Conservation (phyloP, 1,140 invertebrate genomes). For the Ceratoteleas bidentatus region DNA sequence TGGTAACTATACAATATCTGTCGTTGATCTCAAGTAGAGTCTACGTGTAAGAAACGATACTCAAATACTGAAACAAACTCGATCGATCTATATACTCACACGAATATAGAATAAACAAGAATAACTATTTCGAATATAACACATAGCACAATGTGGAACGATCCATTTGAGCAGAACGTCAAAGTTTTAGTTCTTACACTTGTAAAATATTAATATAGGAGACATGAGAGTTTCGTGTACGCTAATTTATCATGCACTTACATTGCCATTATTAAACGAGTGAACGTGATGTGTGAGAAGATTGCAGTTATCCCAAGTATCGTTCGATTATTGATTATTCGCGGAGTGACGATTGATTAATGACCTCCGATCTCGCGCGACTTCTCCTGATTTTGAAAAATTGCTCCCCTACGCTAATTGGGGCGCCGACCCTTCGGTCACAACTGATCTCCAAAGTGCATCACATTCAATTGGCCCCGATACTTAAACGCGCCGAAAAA, state of each 20-base stretch:
- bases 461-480: background rate
- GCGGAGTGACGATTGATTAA: slow-evolving; percentile 16
- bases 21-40: background rate
- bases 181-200: background rate
- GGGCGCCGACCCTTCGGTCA: background rate
- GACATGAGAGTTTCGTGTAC: slow-evolving; percentile 13
- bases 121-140: slow-evolving; percentile 3
- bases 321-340: slow-evolving; percentile 26
- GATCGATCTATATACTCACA: background rate
- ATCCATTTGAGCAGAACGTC: slow-evolving; percentile 1
- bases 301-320: slow-evolving; percentile 35
- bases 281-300: slow-evolving; percentile 20
- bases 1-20: background rate
- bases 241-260: slow-evolving; percentile 49
- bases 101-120: background rate
- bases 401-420: slow-evolving; percentile 5
- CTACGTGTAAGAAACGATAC: background rate
- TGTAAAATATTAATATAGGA: slow-evolving; percentile 9
- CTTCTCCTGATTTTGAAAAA: slow-evolving; percentile 7
- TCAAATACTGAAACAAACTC: background rate
- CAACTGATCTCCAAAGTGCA: background rate
- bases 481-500: too few species aligned
- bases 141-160: slow-evolving; percentile 4
- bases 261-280: slow-evolving; percentile 43
- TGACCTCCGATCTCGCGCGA: background rate